Base-by-base conservation (phyloP, 2,888 invertebrate species). In the Idaea straminata region DNA sequence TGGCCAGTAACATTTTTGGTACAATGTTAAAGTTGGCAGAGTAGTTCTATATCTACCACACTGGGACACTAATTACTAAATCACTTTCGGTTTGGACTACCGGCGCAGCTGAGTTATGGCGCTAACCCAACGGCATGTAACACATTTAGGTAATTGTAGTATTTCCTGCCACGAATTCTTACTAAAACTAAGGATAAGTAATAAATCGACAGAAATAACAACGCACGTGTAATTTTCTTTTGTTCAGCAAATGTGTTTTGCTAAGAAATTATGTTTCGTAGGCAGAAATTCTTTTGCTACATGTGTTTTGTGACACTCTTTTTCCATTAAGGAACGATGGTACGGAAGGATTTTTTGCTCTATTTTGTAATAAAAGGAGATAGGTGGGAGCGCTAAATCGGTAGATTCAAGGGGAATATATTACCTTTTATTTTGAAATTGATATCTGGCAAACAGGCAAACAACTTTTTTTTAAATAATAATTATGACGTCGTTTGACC, bases 101-200 rank as follows among this genome's bases (percentile, higher is more conserved):
- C 47, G 47, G 47, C 10, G 13, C 13, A 7, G 13, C 47, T 47
- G 47, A 47, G 13, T 47, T 47, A 10, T 47, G 13, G 47, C 7
- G 10, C 47, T 4, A 47, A 47, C 47, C 6, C 47, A 47, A 47
- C 10, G 5, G 7, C 13, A 5, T 47, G 66, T 59, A 69, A 64
- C 66, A 69, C 57, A 65, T 66, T 69, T 63, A 57, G 58, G 36
- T 65, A 66, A 66, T 65, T 66, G 69, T 62, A 59, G 62, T 47
- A 47, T 63, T 63, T 63, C 62, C 64, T 61, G 61, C 38, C 10
- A 16, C 58, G 64, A 59, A 61, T 61, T 58, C 38, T 6, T 15
- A 34, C 57, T 15, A 59, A 36, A 59, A 47, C 61, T 57, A 57
- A 63, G 57, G 60, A 59, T 60, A 65, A 25, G 34, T 47, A 34